Evolutionary conservation across 2,113 vertebrate species (phyloP).

Genomic region (Enhydra lutris): DNA sequence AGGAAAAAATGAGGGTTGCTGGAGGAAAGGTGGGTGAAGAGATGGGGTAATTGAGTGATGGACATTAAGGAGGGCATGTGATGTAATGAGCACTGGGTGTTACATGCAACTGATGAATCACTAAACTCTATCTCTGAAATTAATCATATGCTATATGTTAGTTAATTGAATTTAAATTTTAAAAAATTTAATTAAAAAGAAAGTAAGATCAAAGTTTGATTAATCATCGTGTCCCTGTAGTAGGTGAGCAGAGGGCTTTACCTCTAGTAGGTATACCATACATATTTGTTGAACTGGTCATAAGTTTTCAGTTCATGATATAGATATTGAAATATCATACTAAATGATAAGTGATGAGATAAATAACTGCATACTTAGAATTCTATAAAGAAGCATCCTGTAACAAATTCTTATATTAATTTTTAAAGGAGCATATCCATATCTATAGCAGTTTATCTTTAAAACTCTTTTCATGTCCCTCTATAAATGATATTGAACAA

Average conservation of each 20-base stretch:
- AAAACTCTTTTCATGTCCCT: not conserved
- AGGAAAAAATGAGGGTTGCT: not conserved
- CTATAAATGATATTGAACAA: constrained; percentile 33
- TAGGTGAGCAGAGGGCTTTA: not conserved
- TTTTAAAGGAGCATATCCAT: not conserved
- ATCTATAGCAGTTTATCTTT: constrained; percentile 10
- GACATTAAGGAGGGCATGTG: not conserved
- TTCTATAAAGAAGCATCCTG: not conserved
- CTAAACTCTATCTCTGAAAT: not conserved
- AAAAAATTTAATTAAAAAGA: not conserved
- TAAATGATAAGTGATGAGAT: not conserved
- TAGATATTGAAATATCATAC: not conserved
- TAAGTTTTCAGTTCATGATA: not conserved
- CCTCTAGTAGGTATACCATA: not conserved
- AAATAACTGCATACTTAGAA: not conserved
- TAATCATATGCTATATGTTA: not conserved
- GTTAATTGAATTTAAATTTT: not conserved
- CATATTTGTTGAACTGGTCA: not conserved
- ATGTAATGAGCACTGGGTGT: not conserved
- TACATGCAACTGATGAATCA: not conserved
- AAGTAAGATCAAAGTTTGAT: not conserved
- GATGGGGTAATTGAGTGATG: not conserved
- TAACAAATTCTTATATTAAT: not conserved
- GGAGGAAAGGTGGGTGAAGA: not conserved
- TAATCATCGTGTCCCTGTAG: not conserved